Conservation (phyloP, 2,888 invertebrate genomes). For the Baccha elongata region DNA sequence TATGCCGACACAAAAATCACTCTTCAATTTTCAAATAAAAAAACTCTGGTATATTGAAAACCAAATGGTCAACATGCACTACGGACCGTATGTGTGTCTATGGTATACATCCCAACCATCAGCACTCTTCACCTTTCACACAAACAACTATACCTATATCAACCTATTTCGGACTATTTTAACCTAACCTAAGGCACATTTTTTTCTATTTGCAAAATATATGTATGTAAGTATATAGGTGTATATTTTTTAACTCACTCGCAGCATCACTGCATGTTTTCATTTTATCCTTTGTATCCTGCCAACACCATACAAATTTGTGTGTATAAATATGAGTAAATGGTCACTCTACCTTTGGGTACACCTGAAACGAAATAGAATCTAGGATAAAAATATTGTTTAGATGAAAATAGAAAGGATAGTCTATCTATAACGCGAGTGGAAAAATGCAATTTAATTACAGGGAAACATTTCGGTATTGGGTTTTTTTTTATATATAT, state of each 20-base stretch:
- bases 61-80: background rate
- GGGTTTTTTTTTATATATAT: background rate
- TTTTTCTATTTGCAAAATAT: slow-evolving; percentile 20
- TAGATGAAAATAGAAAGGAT: background rate
- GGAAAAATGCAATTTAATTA: slow-evolving; percentile 57
- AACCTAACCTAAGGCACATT: slow-evolving; percentile 23
- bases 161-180: background rate
- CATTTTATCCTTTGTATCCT: slow-evolving; percentile 48
- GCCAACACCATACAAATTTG: slow-evolving; percentile 63
- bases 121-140: background rate
- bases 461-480: slow-evolving; percentile 30
- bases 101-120: too few species aligned
- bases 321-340: slow-evolving; percentile 62
- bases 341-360: slow-evolving; percentile 51
- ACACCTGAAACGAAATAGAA: slow-evolving; percentile 21
- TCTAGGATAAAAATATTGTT: background rate
- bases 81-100: background rate
- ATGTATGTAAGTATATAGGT: background rate
- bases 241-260: background rate
- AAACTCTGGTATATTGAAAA: background rate
- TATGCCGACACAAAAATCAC: too few species aligned
- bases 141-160: background rate
- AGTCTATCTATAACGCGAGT: background rate
- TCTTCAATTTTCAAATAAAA: too few species aligned
- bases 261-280: background rate